phyloP scores from a whole-genome alignment of 2,113 vertebrate species.

The Gobius niger region DNA sequence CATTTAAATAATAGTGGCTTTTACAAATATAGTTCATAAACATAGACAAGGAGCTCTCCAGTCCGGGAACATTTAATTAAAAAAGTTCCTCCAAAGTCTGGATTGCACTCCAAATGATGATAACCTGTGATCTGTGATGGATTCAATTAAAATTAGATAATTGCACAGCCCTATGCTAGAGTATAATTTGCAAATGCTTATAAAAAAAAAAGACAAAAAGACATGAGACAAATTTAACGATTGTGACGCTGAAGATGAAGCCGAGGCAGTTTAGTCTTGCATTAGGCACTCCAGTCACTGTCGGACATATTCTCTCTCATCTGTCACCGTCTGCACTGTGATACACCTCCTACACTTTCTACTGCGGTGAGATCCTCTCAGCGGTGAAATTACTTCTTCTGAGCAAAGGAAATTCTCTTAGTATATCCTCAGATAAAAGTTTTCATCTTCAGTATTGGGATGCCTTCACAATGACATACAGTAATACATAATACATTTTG shows the following conservation, averaged over 20 bases:
- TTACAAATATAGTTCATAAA: too few species aligned
- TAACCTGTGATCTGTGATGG: too few species aligned
- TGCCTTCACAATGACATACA: neutral
- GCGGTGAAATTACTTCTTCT: conserved; percentile 61
- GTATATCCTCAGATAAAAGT: conserved; percentile 28
- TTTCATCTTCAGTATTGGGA: conserved; percentile 15
- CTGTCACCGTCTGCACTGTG: conserved; percentile 26
- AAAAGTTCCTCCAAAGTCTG: too few species aligned
- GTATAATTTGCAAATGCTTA: too few species aligned
- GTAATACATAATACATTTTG: neutral
- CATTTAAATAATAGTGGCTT: too few species aligned
- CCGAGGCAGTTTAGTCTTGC: conserved; percentile 17
- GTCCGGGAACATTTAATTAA: too few species aligned
- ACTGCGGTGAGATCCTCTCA: conserved; percentile 36
- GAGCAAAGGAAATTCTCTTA: conserved; percentile 14
- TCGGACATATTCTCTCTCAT: conserved; percentile 39
- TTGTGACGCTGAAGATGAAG: conserved; percentile 31
- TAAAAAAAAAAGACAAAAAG: neutral
- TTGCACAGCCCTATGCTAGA: too few species aligned
- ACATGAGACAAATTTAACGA: neutral
- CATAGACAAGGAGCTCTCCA: too few species aligned
- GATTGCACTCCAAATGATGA: too few species aligned
- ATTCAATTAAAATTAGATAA: too few species aligned
- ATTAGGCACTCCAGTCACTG: conserved; percentile 34
- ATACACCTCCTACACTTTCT: conserved; percentile 13